Percentiles rank a stretch among this genome's conserved stretches.
These are phyloP conservation scores for Drosophila carrolli DNA, from an alignment of 1,140 invertebrate species.

Conservation along the genomic window DNA sequence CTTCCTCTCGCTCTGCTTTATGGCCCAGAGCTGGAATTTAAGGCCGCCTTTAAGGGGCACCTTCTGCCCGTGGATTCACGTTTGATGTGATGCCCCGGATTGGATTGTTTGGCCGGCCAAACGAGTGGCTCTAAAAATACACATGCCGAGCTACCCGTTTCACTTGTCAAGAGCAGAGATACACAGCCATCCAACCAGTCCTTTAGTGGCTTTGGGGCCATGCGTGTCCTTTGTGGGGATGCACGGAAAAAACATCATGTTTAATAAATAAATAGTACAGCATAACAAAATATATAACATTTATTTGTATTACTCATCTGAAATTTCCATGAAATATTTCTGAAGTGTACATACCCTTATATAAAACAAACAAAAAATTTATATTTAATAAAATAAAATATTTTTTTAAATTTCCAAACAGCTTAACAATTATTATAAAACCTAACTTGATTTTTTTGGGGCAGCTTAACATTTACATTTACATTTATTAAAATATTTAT, in stretches of 20 bases:
- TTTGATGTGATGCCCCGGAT: constrained; percentile 31
- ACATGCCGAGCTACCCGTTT: constrained; percentile 45
- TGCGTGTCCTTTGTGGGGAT: constrained; percentile 34
- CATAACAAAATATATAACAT: too few relatives aligned
- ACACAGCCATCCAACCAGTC: constrained; percentile 28
- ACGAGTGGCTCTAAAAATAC: constrained; percentile 48
- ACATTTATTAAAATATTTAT: too few relatives aligned
- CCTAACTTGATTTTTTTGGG: too few relatives aligned
- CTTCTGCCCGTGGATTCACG: constrained; percentile 20
- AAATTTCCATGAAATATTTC: too few relatives aligned
- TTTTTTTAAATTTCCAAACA: too few relatives aligned
- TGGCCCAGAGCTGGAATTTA: constrained; percentile 20
- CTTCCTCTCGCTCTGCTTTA: constrained; percentile 59
- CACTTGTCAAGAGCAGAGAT: constrained; percentile 58
- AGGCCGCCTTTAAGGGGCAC: constrained; percentile 23
- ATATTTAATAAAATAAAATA: too few relatives aligned
- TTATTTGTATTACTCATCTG: too few relatives aligned
- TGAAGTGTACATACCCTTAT: too few relatives aligned
- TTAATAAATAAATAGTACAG: too few relatives aligned
- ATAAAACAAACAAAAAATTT: too few relatives aligned
- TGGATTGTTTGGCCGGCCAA: constrained; percentile 41
- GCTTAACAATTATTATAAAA: too few relatives aligned
- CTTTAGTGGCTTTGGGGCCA: constrained; percentile 9
- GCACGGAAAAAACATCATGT: constrained; percentile 1
- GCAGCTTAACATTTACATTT: too few relatives aligned